Evolutionary conservation across 2,888 invertebrate genomes (phyloP), one percentile per base, ranked within the genome.

Genomic region (Dryococelus australis): DNA sequence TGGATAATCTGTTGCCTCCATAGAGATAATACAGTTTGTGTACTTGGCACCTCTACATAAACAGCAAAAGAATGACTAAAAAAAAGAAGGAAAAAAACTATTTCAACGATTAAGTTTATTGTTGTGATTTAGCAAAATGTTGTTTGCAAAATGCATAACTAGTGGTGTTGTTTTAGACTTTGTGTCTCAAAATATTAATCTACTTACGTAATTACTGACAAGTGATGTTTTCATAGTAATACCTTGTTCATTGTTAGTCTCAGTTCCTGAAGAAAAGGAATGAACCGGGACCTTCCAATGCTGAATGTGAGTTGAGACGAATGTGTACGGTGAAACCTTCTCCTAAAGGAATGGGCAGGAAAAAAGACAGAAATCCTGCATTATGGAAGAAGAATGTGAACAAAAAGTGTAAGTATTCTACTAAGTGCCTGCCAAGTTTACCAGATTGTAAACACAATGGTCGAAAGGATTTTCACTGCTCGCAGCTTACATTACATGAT

Each of bases 381-480:
- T 80, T 80, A 1, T 80, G 24, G 0, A 16, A 80, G 24, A 80
- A 80, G 28, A 80, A 9, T 80, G 80, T 80, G n/a, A 0, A 80
- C n/a, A 80, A n/a, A n/a, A 80, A n/a, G 13, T 20, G 10, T 20
- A 80, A n/a, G 80, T 24, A 80, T 80, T 80, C 80, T n/a, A n/a
- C 80, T 12, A n/a, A 80, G 80, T n/a, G 13, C n/a, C 80, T 80
- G 80, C 80, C 80, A 80, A n/a, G 28, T 27, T 28, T 80, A 80
- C n/a, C 80, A 27, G 13, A 80, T 80, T 80, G n/a, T 28, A 13
- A 80, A n/a, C 80, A 80, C 80, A 80, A 80, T 26, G 13, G 28
- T 28, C 80, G 80, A 80, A 80, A 80, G 2, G 8, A 80, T n/a
- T 80, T 80, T 27, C 20, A 79, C 28, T 80, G 80, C 26, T 80